Base-by-base conservation (phyloP, 2,888 invertebrate species). In the Drosophila borealis region DNA sequence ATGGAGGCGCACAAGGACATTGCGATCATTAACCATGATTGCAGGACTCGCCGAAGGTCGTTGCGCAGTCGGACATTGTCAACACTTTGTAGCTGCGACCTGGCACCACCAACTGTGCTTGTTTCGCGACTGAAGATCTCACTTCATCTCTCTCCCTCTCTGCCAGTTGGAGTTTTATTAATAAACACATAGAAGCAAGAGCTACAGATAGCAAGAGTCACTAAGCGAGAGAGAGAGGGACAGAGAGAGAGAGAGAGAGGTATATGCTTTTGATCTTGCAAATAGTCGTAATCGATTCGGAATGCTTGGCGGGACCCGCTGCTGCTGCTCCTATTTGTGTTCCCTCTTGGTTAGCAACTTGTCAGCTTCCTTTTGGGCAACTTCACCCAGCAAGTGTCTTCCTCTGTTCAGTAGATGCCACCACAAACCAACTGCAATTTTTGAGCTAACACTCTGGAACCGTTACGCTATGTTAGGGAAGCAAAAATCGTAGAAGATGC, bases 321-420 rank as follows among this genome's bases (percentile, higher is more conserved):
- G 49, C 65, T 61, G 48, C 37, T 25, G 68, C 48, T 63, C 46
- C 55, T 59, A 54, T 74, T 74, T 62, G 55, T 39, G 46, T 33
- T 65, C 68, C 54, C 59, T 74, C 77, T 75, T 80, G 85, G 85
- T 85, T 86, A 85, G 78, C 80, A 83, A 75, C 76, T 78, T 82
- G 78, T 79, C 76, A 86, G 92, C 92, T 91, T 91, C 91, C 89
- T 90, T 90, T 82, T 88, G 91, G 90, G 76, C 76, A 79, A 49
- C 68, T 54, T 55, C 62, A 65, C 77, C 54, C 85, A 88, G 85
- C 83, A 86, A 88, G 89, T 83, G 78, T 74, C 83, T 74, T 74
- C 83, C 73, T 87, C 87, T 78, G 70, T 80, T 65, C 68, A 41
- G 54, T 9, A 17, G 67, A 59, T 62, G 66, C 61, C 70, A 73